phyloP scores from a whole-genome alignment of 2,797 vertebrate species.

The Catostomus latipinnis region DNA sequence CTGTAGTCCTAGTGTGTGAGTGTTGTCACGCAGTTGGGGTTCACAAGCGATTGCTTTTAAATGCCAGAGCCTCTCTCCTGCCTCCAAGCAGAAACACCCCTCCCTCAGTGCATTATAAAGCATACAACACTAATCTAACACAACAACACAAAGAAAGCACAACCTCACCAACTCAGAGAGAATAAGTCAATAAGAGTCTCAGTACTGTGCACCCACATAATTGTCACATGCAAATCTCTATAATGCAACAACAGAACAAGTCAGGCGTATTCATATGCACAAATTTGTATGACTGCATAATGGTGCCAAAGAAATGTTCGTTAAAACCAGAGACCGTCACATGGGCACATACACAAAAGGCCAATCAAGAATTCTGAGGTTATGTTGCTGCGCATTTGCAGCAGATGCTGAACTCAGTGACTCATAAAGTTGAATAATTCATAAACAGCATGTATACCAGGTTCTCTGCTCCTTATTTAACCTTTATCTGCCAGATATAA shows the following conservation, averaged over 20 bases:
- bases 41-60: slow-evolving; percentile 50
- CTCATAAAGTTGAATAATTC: slow-evolving; percentile 85
- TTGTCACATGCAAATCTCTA: neutral
- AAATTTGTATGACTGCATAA: neutral
- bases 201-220: neutral
- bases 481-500: slow-evolving; percentile 29
- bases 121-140: slow-evolving; percentile 53
- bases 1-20: slow-evolving; percentile 40
- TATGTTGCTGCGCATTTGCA: slow-evolving; percentile 32
- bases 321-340: neutral
- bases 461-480: slow-evolving; percentile 68
- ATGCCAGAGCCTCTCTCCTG: slow-evolving; percentile 48
- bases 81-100: slow-evolving; percentile 38
- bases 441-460: slow-evolving; percentile 76
- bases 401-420: slow-evolving; percentile 72
- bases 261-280: neutral
- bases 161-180: neutral
- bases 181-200: neutral
- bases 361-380: slow-evolving; percentile 29
- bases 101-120: slow-evolving; percentile 56
- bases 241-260: neutral
- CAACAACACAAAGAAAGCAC: slow-evolving; percentile 32
- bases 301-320: slow-evolving; percentile 2
- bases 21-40: slow-evolving; percentile 56
- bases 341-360: slow-evolving; percentile 7